Conservation (phyloP, 2,113 vertebrate genomes). For the Leptosomus discolor region DNA sequence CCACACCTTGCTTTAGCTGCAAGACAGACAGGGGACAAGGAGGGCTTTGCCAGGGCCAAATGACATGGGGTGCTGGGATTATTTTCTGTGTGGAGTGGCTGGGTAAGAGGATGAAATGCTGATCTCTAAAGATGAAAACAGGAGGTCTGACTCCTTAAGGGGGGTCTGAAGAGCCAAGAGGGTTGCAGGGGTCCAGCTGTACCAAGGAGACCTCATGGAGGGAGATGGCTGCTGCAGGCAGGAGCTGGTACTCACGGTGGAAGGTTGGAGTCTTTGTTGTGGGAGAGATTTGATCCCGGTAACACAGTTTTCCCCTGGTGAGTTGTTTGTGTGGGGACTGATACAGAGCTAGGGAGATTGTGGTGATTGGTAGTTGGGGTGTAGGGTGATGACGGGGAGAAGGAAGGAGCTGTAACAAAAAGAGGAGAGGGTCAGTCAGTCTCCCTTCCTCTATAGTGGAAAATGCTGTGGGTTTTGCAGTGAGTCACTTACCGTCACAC, state of each 20-base stretch:
- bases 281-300: rapidly evolving
- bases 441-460: rapidly evolving
- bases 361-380: rapidly evolving
- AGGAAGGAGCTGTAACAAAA: neutral
- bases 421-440: neutral
- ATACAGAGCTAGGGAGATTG: rapidly evolving
- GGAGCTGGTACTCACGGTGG: neutral
- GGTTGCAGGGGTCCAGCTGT: neutral
- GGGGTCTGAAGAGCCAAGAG: rapidly evolving
- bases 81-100: rapidly evolving
- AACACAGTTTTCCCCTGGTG: rapidly evolving
- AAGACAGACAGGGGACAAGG: rapidly evolving
- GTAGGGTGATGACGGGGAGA: rapidly evolving
- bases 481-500: rapidly evolving
- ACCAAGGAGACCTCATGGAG: neutral
- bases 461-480: neutral
- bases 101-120: too few relatives aligned
- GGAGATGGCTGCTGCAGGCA: neutral
- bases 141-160: neutral
- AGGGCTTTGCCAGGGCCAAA: neutral
- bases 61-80: neutral
- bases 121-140: neutral
- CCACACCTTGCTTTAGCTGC: neutral
- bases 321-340: neutral
- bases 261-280: rapidly evolving